Evolutionary conservation across 2,113 vertebrate species (phyloP).

Genomic region (Phylloscopus whistleri): DNA sequence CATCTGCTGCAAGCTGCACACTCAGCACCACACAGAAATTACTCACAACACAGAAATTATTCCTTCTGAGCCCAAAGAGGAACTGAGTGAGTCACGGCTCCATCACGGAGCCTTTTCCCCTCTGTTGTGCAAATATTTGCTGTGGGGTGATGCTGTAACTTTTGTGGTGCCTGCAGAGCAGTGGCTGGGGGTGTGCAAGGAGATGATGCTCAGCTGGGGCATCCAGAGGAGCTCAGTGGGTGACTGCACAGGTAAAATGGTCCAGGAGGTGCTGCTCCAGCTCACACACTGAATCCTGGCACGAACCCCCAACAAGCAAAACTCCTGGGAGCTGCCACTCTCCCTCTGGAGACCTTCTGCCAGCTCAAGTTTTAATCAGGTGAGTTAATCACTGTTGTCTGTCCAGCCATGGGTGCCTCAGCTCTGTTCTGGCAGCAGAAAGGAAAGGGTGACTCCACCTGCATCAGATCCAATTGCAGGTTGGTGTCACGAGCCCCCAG

Average conservation of each 20-base stretch:
- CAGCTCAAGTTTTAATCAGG: not conserved
- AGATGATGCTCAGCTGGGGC: not conserved
- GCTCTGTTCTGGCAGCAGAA: not conserved
- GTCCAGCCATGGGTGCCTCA: not conserved
- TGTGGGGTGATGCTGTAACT: not conserved
- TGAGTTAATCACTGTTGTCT: not conserved
- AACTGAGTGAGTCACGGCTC: slow-evolving; percentile 11
- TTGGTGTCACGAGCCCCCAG: not conserved
- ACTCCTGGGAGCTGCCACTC: not conserved
- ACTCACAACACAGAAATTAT: not conserved
- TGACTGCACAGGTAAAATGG: not conserved
- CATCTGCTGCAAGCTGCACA: not conserved
- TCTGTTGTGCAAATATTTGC: slow-evolving; percentile 60
- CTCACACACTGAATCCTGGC: not conserved
- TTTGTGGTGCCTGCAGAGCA: not conserved
- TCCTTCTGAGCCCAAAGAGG: not conserved
- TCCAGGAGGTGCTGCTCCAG: not conserved
- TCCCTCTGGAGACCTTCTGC: not conserved
- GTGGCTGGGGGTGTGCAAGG: not conserved
- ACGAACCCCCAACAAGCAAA: accelerated
- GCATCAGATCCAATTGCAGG: too few species aligned
- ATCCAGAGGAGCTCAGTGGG: not conserved
- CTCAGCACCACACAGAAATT: not conserved
- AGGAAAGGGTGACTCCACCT: not conserved
- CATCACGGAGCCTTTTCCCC: not conserved